Conservation (phyloP, 1,140 invertebrate species). For the Branchinecta lynchi region DNA sequence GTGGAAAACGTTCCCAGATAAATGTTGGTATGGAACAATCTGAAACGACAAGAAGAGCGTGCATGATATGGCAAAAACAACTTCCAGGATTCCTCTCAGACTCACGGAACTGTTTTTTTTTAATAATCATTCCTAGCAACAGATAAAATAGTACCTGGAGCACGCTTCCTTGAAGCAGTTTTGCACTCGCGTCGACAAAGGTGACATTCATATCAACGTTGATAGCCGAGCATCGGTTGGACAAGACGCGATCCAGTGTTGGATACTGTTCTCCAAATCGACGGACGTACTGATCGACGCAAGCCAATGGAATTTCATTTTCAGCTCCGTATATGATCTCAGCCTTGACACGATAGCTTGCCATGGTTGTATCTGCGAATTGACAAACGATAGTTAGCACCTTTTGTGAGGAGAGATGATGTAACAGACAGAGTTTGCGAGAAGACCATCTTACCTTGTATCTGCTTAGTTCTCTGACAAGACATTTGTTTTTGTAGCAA, state of each 20-base stretch:
- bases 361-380: slow-evolving; percentile 66
- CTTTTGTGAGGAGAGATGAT: no score
- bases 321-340: slow-evolving; percentile 76
- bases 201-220: slow-evolving; percentile 89
- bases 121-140: neutral
- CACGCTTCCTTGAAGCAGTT: slow-evolving; percentile 63
- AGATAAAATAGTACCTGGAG: slow-evolving; percentile 39
- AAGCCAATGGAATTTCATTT: slow-evolving; percentile 63
- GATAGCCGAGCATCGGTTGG: slow-evolving; percentile 71
- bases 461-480: no score
- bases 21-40: no score
- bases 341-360: slow-evolving; percentile 76
- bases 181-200: slow-evolving; percentile 61
- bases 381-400: neutral
- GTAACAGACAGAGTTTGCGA: no score
- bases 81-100: no score
- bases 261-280: slow-evolving; percentile 62
- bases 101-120: no score
- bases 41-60: no score
- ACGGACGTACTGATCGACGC: slow-evolving; percentile 70
- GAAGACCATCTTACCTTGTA: no score
- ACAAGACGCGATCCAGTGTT: slow-evolving; percentile 61
- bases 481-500: no score
- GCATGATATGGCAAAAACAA: no score
- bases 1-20: no score